Conservation (phyloP, 2,888 invertebrate genomes). For the Julus scanicus region DNA sequence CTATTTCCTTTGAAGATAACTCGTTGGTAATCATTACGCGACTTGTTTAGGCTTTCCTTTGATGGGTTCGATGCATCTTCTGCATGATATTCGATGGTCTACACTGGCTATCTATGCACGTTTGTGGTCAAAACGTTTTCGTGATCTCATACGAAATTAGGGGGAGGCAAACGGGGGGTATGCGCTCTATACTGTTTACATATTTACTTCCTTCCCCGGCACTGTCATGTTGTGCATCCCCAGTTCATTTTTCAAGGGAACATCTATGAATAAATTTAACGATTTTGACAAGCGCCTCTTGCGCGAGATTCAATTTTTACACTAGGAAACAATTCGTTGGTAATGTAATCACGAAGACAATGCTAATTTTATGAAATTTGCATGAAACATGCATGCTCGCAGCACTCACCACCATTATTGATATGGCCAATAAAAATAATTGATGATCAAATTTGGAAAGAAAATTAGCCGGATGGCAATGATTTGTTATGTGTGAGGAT, state of each 20-base stretch:
- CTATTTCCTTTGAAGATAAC: conserved; percentile 33
- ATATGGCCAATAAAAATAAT: conserved; percentile 14
- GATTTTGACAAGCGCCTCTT: neutral
- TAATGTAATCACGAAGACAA: conserved; percentile 26
- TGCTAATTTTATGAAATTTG: neutral
- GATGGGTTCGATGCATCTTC: conserved; percentile 8
- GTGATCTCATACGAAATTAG: conserved; percentile 27
- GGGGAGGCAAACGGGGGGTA: conserved; percentile 16
- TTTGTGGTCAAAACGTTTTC: neutral
- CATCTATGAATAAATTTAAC: conserved; percentile 6
- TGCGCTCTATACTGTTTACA: neutral
- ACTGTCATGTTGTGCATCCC: neutral
- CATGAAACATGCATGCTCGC: neutral
- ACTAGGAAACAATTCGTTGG: neutral
- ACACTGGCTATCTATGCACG: neutral
- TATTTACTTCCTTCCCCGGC: neutral
- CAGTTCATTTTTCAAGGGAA: neutral
- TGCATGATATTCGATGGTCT: neutral
- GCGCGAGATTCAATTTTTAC: neutral
- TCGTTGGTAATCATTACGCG: conserved; percentile 33
- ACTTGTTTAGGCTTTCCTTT: conserved; percentile 27
- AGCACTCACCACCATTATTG: neutral
- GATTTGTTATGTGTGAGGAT: neutral
- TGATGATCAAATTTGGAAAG: neutral
- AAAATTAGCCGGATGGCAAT: neutral